Evolutionary conservation across 2,888 invertebrate genomes (phyloP), one percentile per base, ranked within the genome.

Genomic region (Rhingia campestris): DNA sequence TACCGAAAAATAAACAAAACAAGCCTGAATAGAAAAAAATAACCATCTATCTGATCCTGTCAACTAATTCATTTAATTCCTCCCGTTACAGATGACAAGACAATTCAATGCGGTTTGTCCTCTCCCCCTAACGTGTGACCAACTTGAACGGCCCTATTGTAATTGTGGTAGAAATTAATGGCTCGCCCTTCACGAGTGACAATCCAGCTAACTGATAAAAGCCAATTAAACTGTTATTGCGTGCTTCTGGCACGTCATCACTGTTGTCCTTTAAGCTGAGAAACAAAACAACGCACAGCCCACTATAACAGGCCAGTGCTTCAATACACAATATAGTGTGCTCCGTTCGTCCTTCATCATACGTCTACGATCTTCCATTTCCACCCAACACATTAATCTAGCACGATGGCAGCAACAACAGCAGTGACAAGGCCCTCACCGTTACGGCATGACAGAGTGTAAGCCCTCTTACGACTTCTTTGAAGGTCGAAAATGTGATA

Each of bases 171-270:
- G n/a, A 79, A 79, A 72, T 72, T 66, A 66, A 79, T 79, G 58
- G 37, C 51, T 53, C 33, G 43, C 53, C 53, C 45, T 72, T 72
- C 41, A 72, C 64, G 56, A 37, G 45, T 66, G 45, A 67, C 66
- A 67, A 74, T 67, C 58, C 63, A 70, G 47, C 70, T 49, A 58
- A 70, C 77, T 53, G 72, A 79, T 72, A 79, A 79, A 79, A 59
- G 70, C 64, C 79, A 66, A 72, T 79, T 53, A 79, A 79, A 70
- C 41, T 14, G 58, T 58, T 79, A 53, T 72, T 51, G 51, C 45
- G 58, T 64, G 72, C 43, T 72, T 37, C 14, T 59, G 64, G 45
- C 59, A 72, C 58, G 39, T 72, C 72, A 49, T 63, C 49, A 49
- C 30, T 37, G 12, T 22, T 49, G 61, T 14, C 41, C 39, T 63